Percentiles rank a stretch among this genome's conserved stretches.
Conservation (phyloP, 2,113 vertebrate species). For the Cyphomyrus discorhynchus region DNA sequence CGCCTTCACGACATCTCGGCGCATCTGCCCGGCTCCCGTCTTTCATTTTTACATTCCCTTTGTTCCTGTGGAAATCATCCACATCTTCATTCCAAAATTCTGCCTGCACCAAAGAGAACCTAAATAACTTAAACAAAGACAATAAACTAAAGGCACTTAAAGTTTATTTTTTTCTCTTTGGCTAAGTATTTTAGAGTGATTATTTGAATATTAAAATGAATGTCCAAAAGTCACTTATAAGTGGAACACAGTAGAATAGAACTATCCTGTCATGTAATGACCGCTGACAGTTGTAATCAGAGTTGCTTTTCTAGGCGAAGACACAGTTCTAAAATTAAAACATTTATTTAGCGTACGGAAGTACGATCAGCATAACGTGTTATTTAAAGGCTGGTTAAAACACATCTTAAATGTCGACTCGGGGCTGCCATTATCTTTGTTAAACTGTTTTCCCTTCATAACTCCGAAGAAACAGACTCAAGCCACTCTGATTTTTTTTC, state of each 20-base stretch:
- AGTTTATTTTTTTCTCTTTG: slow-evolving; percentile 22
- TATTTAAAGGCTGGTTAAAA: background rate
- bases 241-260: background rate
- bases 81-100: slow-evolving; percentile 76
- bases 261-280: background rate
- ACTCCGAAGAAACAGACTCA: background rate
- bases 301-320: background rate
- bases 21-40: slow-evolving; percentile 81
- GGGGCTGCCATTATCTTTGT: background rate
- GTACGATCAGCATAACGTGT: background rate
- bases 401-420: background rate
- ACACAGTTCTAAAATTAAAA: background rate
- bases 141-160: slow-evolving; percentile 71
- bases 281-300: background rate
- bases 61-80: slow-evolving; percentile 75
- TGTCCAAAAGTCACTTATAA: background rate
- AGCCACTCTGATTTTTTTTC: background rate
- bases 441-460: background rate
- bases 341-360: background rate
- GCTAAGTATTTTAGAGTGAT: background rate
- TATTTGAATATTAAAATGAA: background rate
- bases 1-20: slow-evolving; percentile 69
- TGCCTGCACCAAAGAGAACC: slow-evolving; percentile 76
- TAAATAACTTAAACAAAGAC: slow-evolving; percentile 80
- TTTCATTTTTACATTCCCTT: slow-evolving; percentile 83